Conservation (phyloP, 1,140 invertebrate genomes). For the Protaetia brevitarsis region DNA sequence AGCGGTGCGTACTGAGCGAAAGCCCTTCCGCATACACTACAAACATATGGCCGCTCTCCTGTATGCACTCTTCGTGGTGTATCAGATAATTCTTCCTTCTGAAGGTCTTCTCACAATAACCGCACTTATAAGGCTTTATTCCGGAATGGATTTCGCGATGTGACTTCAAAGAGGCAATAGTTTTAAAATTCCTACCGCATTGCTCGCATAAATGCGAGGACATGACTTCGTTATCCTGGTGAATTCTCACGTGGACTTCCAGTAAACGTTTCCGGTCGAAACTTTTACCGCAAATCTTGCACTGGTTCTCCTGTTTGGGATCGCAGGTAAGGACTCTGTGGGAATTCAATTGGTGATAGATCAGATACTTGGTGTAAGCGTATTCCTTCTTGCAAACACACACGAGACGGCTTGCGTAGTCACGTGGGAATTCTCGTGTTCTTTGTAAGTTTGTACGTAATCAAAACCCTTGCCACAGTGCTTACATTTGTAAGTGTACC, state of each 20-base stretch:
- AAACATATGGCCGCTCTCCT: conserved; percentile 49
- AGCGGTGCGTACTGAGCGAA: conserved; percentile 37
- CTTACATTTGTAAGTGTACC: conserved; percentile 27
- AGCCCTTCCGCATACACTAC: conserved; percentile 49
- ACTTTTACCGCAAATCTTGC: background rate
- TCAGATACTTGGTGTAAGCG: conserved; percentile 53
- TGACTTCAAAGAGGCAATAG: conserved; percentile 57
- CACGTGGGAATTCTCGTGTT: conserved; percentile 63
- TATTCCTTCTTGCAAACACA: conserved; percentile 62
- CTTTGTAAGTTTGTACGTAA: conserved; percentile 41
- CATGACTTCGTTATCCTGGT: background rate
- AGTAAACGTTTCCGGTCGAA: background rate
- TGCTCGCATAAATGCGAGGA: conserved; percentile 46
- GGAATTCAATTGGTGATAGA: conserved; percentile 46
- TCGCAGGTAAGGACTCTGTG: conserved; percentile 39
- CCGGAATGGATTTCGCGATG: conserved; percentile 80
- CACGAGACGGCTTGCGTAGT: conserved; percentile 66
- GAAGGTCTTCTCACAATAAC: conserved; percentile 61
- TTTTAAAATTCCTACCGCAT: conserved; percentile 56
- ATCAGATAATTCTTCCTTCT: background rate
- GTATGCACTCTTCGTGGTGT: conserved; percentile 20
- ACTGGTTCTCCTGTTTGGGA: conserved; percentile 31
- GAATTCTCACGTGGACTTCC: conserved; percentile 81
- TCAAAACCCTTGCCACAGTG: conserved; percentile 30
- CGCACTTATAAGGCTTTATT: conserved; percentile 90